These are phyloP conservation scores for Drosophila rufa DNA, from an alignment of 1,140 invertebrate genomes.

Conservation along the genomic window DNA sequence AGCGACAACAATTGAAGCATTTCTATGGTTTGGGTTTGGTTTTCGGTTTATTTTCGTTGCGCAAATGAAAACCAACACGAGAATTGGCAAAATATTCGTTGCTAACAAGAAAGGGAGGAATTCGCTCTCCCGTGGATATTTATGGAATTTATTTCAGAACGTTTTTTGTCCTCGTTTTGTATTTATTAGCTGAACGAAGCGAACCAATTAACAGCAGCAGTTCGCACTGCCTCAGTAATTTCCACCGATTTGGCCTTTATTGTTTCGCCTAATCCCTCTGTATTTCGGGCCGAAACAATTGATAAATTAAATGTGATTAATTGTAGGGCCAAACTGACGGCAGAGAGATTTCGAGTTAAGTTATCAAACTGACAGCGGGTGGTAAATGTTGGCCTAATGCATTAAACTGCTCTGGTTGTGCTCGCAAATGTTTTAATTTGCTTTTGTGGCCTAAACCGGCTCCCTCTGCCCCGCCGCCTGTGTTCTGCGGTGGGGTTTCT, in stretches of 20 bases:
- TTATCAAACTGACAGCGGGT: slow-evolving; percentile 37
- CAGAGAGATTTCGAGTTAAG: slow-evolving; percentile 17
- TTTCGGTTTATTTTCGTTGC: slow-evolving; percentile 1
- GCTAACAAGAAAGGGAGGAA: not conserved
- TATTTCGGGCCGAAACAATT: slow-evolving; percentile 33
- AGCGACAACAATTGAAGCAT: slow-evolving; percentile 1
- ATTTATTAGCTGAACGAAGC: slow-evolving; percentile 20
- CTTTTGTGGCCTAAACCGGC: slow-evolving; percentile 34
- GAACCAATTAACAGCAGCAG: slow-evolving; percentile 36
- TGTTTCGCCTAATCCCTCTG: slow-evolving; percentile 34
- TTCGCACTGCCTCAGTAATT: slow-evolving; percentile 17
- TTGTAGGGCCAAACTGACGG: slow-evolving; percentile 22
- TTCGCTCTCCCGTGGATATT: not conserved
- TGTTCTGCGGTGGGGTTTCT: slow-evolving; percentile 9
- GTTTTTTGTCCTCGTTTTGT: not conserved
- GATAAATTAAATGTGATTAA: slow-evolving; percentile 51
- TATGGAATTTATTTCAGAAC: slow-evolving; percentile 3
- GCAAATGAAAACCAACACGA: slow-evolving; percentile 2
- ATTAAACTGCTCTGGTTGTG: slow-evolving; percentile 39
- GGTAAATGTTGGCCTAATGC: slow-evolving; percentile 27
- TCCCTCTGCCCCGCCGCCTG: not conserved
- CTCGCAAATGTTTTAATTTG: slow-evolving; percentile 48
- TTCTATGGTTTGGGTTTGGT: not conserved
- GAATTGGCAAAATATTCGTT: not conserved
- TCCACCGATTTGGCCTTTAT: slow-evolving; percentile 23